Evolutionary conservation across 2,888 invertebrate genomes (phyloP), one percentile per base, ranked within the genome.

Genomic region (Ormyrus rosae): DNA sequence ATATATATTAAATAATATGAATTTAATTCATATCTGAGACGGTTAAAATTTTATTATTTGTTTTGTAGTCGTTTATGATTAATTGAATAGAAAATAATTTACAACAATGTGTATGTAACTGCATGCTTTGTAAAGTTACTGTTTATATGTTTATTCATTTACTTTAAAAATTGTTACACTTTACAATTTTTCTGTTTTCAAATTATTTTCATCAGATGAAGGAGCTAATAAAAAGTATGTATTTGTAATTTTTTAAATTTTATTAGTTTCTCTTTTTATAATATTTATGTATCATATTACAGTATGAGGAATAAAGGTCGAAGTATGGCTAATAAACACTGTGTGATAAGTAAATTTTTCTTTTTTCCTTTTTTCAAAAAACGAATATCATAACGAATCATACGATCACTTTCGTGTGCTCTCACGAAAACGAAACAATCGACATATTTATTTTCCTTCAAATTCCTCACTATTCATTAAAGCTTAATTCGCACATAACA

Each of bases 271-370:
- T 70, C 67, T 81, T 78, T 75, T 81, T 34, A 74, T 78, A 78
- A 86, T 89, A 87, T 86, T 89, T 82, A 85, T 86, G 85, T 87
- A 88, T 84, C 88, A 84, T 88, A 78, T 70, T 89, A 89, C 87
- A 88, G 86, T 88, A 88, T 85, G 85, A 88, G 86, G 88, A 88
- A 89, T 89, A 86, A 87, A 86, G 84, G 86, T 84, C 84, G 84
- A 86, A 86, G 86, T 88, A 88, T 86, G 88, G 86, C 86, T 87
- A 86, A 87, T 86, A 85, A 86, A 88, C 85, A 85, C 84, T 69
- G 68, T 68, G 45, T 63, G 48, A 74, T 55, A 86, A 85, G 85
- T 84, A 84, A 86, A 83, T 83, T 74, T 83, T 83, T 81, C 46
- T 58, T 11, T 34, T 55, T 46, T 46, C 11, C 45, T 46, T 46